Conservation (phyloP, 2,113 vertebrate genomes). For the Psettodes erumei region DNA sequence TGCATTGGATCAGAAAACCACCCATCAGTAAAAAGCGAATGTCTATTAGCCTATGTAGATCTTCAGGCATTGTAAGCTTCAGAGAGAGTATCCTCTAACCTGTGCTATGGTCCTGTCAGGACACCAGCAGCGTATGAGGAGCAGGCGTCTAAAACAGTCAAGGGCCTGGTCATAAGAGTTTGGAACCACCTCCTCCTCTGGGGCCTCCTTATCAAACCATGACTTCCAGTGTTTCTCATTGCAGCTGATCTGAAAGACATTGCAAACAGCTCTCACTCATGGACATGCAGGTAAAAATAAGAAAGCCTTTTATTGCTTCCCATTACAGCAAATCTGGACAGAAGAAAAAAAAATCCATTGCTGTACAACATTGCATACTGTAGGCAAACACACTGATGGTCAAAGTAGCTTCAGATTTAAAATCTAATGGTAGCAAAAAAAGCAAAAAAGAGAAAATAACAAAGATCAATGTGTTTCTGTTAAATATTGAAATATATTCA, state of each 20-base stretch:
- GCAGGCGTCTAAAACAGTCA: slow-evolving; percentile 91
- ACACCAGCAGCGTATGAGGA: slow-evolving; percentile 96
- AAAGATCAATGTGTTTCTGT: not conserved
- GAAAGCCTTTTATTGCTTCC: not conserved
- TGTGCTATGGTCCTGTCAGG: slow-evolving; percentile 96
- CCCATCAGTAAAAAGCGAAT: slow-evolving; percentile 28
- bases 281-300: not conserved
- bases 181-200: slow-evolving; percentile 91
- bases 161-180: slow-evolving; percentile 90
- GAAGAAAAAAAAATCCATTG: too few relatives aligned
- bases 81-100: slow-evolving; percentile 74
- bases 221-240: slow-evolving; percentile 95
- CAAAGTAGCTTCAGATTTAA: not conserved
- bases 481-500: slow-evolving; percentile 34
- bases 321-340: not conserved
- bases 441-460: not conserved
- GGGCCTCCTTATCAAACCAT: slow-evolving; percentile 96
- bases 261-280: slow-evolving; percentile 6
- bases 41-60: slow-evolving; percentile 44
- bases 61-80: slow-evolving; percentile 13
- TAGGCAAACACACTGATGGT: not conserved
- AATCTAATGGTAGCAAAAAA: not conserved
- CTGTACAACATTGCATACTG: not conserved
- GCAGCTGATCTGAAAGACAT: slow-evolving; percentile 85
- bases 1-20: slow-evolving; percentile 42